Conservation (phyloP, 2,797 vertebrate genomes). For the Geotria australis region DNA sequence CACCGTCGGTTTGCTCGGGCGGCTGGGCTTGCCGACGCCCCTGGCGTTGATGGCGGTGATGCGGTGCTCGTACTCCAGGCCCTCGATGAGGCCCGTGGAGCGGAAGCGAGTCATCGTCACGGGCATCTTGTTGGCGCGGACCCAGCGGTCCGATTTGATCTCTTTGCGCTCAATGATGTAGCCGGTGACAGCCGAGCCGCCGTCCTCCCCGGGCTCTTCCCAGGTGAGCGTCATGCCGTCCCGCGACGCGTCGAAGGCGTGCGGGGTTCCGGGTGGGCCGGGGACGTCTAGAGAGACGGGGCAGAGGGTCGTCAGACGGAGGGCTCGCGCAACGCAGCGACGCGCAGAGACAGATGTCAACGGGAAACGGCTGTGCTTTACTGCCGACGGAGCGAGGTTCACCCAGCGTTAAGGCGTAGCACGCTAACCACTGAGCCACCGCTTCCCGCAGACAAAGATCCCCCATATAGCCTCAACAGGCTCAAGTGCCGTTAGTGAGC, state of each 20-base stretch:
- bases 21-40: constrained; percentile 69
- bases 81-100: constrained; percentile 74
- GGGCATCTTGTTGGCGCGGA: constrained; percentile 76
- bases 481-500: no score
- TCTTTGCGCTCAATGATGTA: constrained; percentile 96
- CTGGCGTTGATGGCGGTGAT: constrained; percentile 66
- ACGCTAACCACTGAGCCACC: no score
- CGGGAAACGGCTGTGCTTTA: neutral
- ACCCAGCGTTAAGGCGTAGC: no score
- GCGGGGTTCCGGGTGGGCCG: constrained; percentile 59
- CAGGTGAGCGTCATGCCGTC: constrained; percentile 95
- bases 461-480: no score
- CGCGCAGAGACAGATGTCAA: neutral
- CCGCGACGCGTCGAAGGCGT: constrained; percentile 62
- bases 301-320: constrained; percentile 1
- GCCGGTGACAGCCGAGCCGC: constrained; percentile 62
- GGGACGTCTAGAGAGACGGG: constrained; percentile 25
- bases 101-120: constrained; percentile 93
- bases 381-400: neutral
- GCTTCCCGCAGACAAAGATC: no score
- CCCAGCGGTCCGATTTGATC: constrained; percentile 75
- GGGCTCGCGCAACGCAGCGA: neutral
- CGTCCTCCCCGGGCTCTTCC: constrained; percentile 72
- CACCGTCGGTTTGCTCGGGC: constrained; percentile 50
- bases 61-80: constrained; percentile 87